Evolutionary conservation across 1,140 invertebrate genomes (phyloP), one percentile per base, ranked within the genome.

Genomic region (Tetramorium alpestre): DNA sequence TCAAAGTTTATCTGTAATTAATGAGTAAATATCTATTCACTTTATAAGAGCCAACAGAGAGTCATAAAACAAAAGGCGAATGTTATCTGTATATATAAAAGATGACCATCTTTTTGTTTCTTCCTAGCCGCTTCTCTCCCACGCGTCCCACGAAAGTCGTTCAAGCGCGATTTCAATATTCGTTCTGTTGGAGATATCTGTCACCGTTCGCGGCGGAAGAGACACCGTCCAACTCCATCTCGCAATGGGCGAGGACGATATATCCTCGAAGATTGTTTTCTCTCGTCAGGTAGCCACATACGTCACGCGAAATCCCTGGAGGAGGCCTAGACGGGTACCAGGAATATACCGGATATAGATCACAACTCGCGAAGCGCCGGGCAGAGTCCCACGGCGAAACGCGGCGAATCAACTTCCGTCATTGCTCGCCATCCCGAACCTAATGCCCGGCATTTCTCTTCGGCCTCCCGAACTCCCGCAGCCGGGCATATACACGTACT

Each of bases 221-320:
- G 60, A 65, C 22, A 41, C 10, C 54, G 44, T 51, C 54, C 49
- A n/a, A 25, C 60, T 38, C 54, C 54, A 84, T 64, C 62, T 75
- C 28, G 28, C 70, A 58, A 64, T 86, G 76, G 82, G 90, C 92
- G 80, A 89, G 89, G 94, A 90, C 94, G 93, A 95, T 95, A 95
- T 94, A 94, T 95, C 93, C 92, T 92, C 94, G 94, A 95, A 95
- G 94, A 95, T 95, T 95, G 95, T 95, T 95, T 95, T 95, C 94
- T 95, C 95, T 95, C 94, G 94, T 95, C 95, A 95, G 94, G 94
- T 95, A 94, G 94, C 94, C 94, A 94, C 94, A 95, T 95, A 95
- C 93, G 94, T 95, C 94, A 95, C 90, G 89, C 69, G 90, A 81
- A 95, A 93, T 94, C 95, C 92, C 94, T 81, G 44, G 91, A 91